Evolutionary conservation across 2,888 invertebrate genomes (phyloP), one percentile per base, ranked within the genome.

Genomic region (Hypercompe scribonia): DNA sequence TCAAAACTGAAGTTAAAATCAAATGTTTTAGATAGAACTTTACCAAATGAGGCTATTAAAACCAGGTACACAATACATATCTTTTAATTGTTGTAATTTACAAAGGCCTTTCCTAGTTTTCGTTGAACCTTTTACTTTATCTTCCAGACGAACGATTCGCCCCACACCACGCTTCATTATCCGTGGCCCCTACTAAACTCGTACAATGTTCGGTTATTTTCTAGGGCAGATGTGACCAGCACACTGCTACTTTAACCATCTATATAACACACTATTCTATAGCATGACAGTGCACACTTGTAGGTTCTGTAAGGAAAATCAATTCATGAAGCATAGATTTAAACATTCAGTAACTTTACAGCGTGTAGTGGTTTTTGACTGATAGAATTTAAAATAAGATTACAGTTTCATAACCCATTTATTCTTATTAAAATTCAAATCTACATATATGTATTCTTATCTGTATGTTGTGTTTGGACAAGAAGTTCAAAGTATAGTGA

Each of bases 81-180:
- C 74, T 74, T 71, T 70, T 76, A 75, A 74, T 71, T 73, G 73
- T 70, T 74, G 36, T 77, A 70, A 73, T 61, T 66, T 78, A 79
- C 68, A 68, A 80, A 84, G 82, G 77, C 78, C 77, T 78, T 81
- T 79, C 68, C 69, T 68, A 74, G 34, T 63, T 78, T 77, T 74
- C 61, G 46, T 46, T 71, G 66, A 73, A 69, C 65, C 50, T 74
- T 63, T 70, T 66, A 34, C 65, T 21, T 54, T 65, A 58, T 73
- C 68, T 28, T 73, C 63, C 42, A 54, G 28, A 28, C 54, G 33
- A 36, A 68, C 68, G 61, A 65, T 18, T 64, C 73, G 61, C 70
- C 46, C 65, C 24, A 31, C 34, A 28, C 24, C 65, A 71, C 68
- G 42, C 70, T 71, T 75, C 73, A 74, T 70, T 75, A 72, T 72